phyloP scores from a whole-genome alignment of 1,140 invertebrate species.

The Trachymyrmex cornetzi region DNA sequence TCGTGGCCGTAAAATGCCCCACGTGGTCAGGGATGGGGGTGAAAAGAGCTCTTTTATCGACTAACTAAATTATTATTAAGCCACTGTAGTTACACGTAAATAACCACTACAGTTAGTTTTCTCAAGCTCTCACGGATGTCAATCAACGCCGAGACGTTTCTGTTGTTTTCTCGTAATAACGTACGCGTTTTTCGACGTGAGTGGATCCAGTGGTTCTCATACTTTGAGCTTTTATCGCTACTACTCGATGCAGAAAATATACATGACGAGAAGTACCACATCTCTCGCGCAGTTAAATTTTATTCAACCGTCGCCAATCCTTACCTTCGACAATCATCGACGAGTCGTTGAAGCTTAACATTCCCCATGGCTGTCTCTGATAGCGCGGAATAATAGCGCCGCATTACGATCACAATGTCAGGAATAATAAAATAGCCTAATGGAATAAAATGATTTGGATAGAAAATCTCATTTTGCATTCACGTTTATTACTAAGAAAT shows the following conservation, averaged over 20 bases:
- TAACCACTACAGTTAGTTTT: not conserved
- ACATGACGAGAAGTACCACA: not conserved
- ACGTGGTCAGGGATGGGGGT: not conserved
- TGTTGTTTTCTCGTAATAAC: not conserved
- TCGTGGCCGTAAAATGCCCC: slow-evolving; percentile 4
- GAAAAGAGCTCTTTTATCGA: slow-evolving; percentile 11
- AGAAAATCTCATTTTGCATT: not conserved
- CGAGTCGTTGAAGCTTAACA: slow-evolving; percentile 10
- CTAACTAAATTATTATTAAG: slow-evolving; percentile 50
- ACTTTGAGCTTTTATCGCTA: slow-evolving; percentile 20
- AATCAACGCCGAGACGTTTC: slow-evolving; percentile 11
- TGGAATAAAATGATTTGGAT: not conserved
- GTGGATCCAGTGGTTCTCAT: slow-evolving; percentile 30
- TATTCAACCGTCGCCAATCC: slow-evolving; percentile 6
- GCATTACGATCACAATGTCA: not conserved
- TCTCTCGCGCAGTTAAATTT: not conserved
- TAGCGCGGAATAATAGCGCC: not conserved
- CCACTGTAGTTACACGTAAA: slow-evolving; percentile 3
- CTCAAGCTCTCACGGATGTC: slow-evolving; percentile 4
- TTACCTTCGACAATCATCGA: not conserved
- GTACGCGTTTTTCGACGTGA: not conserved
- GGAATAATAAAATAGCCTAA: slow-evolving; percentile 4
- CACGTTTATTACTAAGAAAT: not conserved
- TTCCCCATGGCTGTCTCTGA: not conserved
- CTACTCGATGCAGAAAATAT: not conserved